Conservation (phyloP, 2,888 invertebrate genomes). For the Trichogramma evanescens region DNA sequence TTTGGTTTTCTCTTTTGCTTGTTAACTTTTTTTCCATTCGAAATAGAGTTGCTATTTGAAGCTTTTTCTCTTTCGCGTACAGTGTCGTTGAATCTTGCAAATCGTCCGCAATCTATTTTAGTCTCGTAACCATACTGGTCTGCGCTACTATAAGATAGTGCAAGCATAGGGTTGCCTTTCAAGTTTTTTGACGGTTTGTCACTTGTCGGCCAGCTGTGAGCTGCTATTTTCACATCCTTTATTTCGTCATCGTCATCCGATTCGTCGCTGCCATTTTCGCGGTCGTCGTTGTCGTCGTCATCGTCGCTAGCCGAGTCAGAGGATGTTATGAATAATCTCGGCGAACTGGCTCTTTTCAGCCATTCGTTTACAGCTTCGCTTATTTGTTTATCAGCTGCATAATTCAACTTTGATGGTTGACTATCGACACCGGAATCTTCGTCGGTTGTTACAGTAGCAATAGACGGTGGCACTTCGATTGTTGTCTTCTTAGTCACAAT, state of each 20-base stretch:
- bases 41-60: too few species aligned
- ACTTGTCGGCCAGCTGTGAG: not conserved
- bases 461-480: not conserved
- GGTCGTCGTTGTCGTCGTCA: constrained; percentile 20
- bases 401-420: constrained; percentile 25
- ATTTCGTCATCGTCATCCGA: constrained; percentile 26
- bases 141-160: constrained; percentile 47
- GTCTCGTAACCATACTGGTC: constrained; percentile 29
- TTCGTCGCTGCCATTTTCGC: constrained; percentile 22
- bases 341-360: constrained; percentile 47
- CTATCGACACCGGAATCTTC: constrained; percentile 41
- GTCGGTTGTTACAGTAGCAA: constrained; percentile 16
- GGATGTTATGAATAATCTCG: constrained; percentile 39
- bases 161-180: constrained; percentile 53
- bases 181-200: constrained; percentile 50
- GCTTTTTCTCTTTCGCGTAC: too few species aligned
- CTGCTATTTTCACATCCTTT: constrained; percentile 25
- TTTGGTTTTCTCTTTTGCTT: too few species aligned
- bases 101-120: constrained; percentile 33
- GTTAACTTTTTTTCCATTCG: too few species aligned
- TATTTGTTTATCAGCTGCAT: constrained; percentile 43
- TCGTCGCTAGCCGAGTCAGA: constrained; percentile 27
- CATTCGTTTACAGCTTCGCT: constrained; percentile 57
- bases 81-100: constrained; percentile 33
- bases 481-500: not conserved